Percentiles rank a stretch among this genome's conserved stretches.
Conservation (phyloP, 2,113 vertebrate genomes). For the Megaceryle torquata region DNA sequence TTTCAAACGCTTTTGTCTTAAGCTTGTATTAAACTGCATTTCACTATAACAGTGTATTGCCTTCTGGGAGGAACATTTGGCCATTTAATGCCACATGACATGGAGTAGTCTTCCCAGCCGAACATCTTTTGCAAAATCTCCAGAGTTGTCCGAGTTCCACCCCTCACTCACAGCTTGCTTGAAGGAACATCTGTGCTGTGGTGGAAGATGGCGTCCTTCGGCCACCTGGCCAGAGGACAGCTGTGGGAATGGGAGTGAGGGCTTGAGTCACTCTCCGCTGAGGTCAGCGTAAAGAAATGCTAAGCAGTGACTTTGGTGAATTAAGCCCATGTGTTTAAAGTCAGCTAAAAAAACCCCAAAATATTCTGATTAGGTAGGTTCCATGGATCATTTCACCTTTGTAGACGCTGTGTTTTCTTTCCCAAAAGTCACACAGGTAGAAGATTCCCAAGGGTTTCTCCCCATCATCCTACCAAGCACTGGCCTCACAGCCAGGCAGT, state of each 20-base stretch:
- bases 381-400: not conserved
- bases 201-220: rapidly evolving
- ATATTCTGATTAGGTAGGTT: rapidly evolving
- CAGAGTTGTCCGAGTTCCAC: not conserved
- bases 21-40: not conserved
- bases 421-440: not conserved
- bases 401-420: not conserved
- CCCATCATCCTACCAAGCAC: rapidly evolving
- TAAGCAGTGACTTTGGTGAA: not conserved
- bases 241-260: rapidly evolving
- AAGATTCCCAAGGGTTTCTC: not conserved
- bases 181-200: rapidly evolving
- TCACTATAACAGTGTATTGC: rapidly evolving
- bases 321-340: rapidly evolving
- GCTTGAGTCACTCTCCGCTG: not conserved
- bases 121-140: not conserved
- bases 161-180: rapidly evolving
- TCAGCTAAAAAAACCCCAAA: not conserved
- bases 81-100: not conserved
- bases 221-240: no score
- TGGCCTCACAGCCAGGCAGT: rapidly evolving
- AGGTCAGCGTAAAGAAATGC: not conserved
- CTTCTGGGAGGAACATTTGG: not conserved
- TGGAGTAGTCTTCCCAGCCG: not conserved
- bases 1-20: not conserved